A percentile compares a stretch with the other conserved stretches of the same genome.
Evolutionary conservation across 2,888 invertebrate genomes (phyloP).

Genomic region (Bibio marci): DNA sequence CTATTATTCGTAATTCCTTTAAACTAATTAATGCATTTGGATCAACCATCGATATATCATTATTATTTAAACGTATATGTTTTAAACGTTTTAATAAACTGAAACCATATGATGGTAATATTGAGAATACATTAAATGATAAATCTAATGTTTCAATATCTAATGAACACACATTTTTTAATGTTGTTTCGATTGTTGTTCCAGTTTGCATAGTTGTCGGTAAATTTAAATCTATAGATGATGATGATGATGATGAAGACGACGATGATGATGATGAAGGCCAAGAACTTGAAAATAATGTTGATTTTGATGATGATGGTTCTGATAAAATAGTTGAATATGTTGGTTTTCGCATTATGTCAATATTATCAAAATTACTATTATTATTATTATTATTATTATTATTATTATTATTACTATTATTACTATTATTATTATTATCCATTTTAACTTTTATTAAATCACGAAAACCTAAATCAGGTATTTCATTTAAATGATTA

Average conservation of each 20-base stretch:
- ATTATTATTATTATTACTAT: neutral
- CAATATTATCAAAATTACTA: too few species aligned
- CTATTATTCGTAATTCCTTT: slow-evolving; percentile 65
- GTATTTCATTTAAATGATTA: slow-evolving; percentile 75
- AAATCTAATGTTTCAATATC: slow-evolving; percentile 71
- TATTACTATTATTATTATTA: slow-evolving; percentile 4
- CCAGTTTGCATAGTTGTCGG: slow-evolving; percentile 10
- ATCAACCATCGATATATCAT: slow-evolving; percentile 75
- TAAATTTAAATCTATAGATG: slow-evolving; percentile 9
- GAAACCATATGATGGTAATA: slow-evolving; percentile 69
- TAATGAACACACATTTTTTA: slow-evolving; percentile 40
- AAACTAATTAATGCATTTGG: slow-evolving; percentile 69
- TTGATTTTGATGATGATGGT: too few species aligned
- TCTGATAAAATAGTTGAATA: too few species aligned
- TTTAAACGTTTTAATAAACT: slow-evolving; percentile 60
- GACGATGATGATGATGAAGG: slow-evolving; percentile 4
- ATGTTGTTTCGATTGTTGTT: slow-evolving; percentile 14
- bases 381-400: neutral
- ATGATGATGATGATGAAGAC: slow-evolving; percentile 19
- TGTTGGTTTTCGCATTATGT: too few species aligned
- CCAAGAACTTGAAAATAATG: too few species aligned
- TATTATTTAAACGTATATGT: slow-evolving; percentile 69
- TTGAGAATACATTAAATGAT: slow-evolving; percentile 68
- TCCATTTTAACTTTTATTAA: slow-evolving; percentile 19
- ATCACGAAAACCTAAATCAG: slow-evolving; percentile 70